These are phyloP conservation scores for Trematomus loennbergii DNA, from an alignment of 2,113 vertebrate genomes.

Conservation along the genomic window DNA sequence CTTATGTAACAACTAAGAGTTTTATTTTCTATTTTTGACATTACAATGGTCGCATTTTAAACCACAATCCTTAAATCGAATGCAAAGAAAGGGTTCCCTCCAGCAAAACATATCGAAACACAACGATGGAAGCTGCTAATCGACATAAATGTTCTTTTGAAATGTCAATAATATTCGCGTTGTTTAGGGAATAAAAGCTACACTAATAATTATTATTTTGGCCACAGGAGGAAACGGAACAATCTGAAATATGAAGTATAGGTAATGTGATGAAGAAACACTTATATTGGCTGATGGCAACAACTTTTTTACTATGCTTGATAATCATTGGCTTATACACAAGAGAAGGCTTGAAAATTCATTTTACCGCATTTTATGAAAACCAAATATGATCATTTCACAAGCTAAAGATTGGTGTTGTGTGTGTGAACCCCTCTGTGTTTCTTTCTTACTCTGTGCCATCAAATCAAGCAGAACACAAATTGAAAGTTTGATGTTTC, in stretches of 20 bases:
- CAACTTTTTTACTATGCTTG: too few relatives aligned
- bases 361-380: background rate
- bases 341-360: too few relatives aligned
- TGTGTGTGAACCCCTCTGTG: background rate
- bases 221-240: background rate
- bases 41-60: background rate
- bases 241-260: background rate
- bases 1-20: too few relatives aligned
- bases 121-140: background rate
- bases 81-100: background rate
- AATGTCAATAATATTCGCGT: too few relatives aligned
- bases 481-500: background rate
- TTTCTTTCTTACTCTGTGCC: background rate
- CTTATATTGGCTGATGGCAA: too few relatives aligned
- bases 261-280: background rate
- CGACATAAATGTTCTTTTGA: too few relatives aligned
- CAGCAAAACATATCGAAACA: background rate
- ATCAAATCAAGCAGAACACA: background rate
- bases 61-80: background rate
- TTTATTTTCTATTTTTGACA: background rate
- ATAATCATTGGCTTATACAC: too few relatives aligned
- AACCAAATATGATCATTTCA: background rate
- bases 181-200: background rate
- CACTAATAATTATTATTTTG: background rate
- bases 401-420: background rate